Conservation (phyloP, 2,113 vertebrate species). For the Notothenia rossii region DNA sequence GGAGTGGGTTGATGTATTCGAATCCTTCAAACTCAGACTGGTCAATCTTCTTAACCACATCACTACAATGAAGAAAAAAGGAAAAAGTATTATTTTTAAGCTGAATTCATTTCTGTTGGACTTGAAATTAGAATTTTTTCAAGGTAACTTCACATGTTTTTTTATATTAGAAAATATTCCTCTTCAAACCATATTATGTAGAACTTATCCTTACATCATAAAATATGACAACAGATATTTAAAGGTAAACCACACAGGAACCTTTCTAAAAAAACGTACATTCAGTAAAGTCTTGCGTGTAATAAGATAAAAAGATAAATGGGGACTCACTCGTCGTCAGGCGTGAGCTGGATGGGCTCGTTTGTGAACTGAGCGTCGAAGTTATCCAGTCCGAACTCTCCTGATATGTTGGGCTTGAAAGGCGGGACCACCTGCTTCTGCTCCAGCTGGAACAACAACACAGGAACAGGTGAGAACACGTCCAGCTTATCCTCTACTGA, state of each 20-base stretch:
- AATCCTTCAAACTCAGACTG: slow-evolving; percentile 99
- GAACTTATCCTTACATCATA: too few species aligned
- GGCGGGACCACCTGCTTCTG: slow-evolving; percentile 98
- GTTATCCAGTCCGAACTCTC: slow-evolving; percentile 98
- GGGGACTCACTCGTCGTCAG: slow-evolving; percentile 97
- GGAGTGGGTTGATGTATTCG: slow-evolving; percentile 98
- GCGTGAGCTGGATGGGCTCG: slow-evolving; percentile 98
- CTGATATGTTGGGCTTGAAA: slow-evolving; percentile 99
- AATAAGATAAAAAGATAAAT: not conserved
- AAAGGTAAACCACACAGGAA: too few species aligned
- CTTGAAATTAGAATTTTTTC: not conserved
- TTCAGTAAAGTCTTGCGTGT: not conserved
- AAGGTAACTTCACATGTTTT: too few species aligned
- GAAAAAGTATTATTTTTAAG: not conserved
- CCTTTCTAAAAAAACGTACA: too few species aligned
- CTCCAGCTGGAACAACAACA: slow-evolving; percentile 91
- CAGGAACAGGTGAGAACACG: slow-evolving; percentile 8
- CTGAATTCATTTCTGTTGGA: not conserved
- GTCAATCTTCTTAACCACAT: slow-evolving; percentile 98
- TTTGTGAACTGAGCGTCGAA: slow-evolving; percentile 99
- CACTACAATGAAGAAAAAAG: slow-evolving; percentile 80
- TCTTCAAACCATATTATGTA: too few species aligned
- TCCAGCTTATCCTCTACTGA: not conserved
- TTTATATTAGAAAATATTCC: too few species aligned
- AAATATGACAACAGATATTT: too few species aligned